Evolutionary conservation across 2,797 vertebrate species (phyloP).

Genomic region (Alouatta caraya): DNA sequence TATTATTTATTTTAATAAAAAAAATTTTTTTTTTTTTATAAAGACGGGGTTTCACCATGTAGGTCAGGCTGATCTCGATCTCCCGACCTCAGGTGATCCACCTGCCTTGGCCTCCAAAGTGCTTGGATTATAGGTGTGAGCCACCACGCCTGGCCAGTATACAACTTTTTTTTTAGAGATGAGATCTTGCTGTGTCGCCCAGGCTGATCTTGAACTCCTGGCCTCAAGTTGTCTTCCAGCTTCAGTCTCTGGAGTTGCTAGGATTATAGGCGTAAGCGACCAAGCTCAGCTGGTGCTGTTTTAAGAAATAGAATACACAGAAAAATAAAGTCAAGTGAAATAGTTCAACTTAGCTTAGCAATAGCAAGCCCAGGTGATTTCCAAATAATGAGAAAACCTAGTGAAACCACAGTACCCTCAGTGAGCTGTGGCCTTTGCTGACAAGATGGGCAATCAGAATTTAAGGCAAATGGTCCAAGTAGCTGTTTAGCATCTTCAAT

Average conservation of each 20-base stretch:
- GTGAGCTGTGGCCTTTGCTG: neutral
- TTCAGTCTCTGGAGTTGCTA: neutral
- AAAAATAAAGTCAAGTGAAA: neutral
- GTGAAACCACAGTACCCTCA: neutral
- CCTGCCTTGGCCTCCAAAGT: neutral
- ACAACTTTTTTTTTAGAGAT: neutral
- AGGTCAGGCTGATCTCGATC: too few species aligned
- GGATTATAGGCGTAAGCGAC: neutral
- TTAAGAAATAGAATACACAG: neutral
- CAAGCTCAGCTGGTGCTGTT: neutral
- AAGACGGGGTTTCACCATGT: too few species aligned
- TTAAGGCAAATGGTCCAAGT: slow-evolving; percentile 30
- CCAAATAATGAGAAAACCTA: neutral
- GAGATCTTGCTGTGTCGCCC: neutral
- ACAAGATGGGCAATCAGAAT: neutral
- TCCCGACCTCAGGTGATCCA: too few species aligned
- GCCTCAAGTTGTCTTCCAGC: neutral
- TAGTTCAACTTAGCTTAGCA: neutral
- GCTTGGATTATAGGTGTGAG: neutral
- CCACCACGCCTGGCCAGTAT: neutral
- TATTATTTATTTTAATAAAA: too few species aligned
- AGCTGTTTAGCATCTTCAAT: neutral
- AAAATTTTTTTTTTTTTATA: too few species aligned
- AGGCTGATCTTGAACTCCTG: neutral
- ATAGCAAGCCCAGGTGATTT: neutral